These are phyloP conservation scores for Cactoblastis cactorum DNA, from an alignment of 2,888 invertebrate species.

Conservation along the genomic window DNA sequence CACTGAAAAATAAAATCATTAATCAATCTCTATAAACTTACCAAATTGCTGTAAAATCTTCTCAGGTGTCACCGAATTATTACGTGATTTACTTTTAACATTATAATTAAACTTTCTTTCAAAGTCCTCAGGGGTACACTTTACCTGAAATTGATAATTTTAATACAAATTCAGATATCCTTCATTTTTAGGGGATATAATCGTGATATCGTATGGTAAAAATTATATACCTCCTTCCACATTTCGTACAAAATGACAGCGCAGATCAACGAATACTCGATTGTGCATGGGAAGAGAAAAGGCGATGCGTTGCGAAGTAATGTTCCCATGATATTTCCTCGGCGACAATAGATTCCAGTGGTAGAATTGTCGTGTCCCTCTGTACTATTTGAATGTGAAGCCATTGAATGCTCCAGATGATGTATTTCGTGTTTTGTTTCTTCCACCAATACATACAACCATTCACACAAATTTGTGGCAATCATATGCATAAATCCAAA, in stretches of 20 bases:
- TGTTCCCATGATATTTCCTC: conserved; percentile 85
- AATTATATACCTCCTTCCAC: conserved; percentile 94
- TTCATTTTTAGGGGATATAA: conserved; percentile 2
- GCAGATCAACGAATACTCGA: conserved; percentile 94
- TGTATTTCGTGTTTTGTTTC: conserved; percentile 94
- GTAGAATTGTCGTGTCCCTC: conserved; percentile 24
- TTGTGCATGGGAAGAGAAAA: conserved; percentile 92
- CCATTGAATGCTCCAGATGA: conserved; percentile 79
- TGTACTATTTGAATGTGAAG: conserved; percentile 9
- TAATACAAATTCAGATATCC: conserved; percentile 8
- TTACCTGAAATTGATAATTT: conserved; percentile 46
- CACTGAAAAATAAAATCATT: too few relatives aligned
- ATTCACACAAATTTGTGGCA: conserved; percentile 95
- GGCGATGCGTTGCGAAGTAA: conserved; percentile 85
- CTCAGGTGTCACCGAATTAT: conserved; percentile 72
- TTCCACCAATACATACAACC: conserved; percentile 92
- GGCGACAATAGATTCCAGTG: conserved; percentile 55
- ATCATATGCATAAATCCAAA: conserved; percentile 97
- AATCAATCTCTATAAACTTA: too few relatives aligned
- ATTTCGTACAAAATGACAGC: conserved; percentile 93
- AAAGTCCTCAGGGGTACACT: conserved; percentile 70
- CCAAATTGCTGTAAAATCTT: conserved; percentile 75
- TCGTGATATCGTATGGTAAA: neutral
- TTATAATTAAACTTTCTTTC: conserved; percentile 58
- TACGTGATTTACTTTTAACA: conserved; percentile 61